Evolutionary conservation across 2,888 invertebrate genomes (phyloP).

Genomic region (Rugalucina vietnamica): DNA sequence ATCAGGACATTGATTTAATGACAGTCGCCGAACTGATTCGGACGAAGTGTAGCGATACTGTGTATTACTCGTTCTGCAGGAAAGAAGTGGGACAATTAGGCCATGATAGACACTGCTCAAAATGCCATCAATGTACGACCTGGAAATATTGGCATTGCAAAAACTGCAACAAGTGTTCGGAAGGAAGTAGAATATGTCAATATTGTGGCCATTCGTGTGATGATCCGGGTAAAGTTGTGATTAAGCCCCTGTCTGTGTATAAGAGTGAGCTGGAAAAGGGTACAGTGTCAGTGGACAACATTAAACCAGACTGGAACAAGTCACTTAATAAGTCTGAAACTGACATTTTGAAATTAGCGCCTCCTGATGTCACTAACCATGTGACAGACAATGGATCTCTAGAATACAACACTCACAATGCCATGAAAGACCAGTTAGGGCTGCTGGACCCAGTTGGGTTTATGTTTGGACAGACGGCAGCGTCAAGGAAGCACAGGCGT

Average conservation of each 20-base stretch:
- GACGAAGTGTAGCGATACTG: slow-evolving; percentile 48
- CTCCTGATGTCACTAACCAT: background rate
- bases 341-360: slow-evolving; percentile 36
- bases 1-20: slow-evolving; percentile 44
- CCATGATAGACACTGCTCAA: slow-evolving; percentile 54
- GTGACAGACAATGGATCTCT: background rate
- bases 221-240: slow-evolving; percentile 39
- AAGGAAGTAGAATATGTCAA: slow-evolving; percentile 47
- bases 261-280: slow-evolving; percentile 42
- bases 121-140: slow-evolving; percentile 52
- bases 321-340: slow-evolving; percentile 34
- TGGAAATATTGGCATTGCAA: slow-evolving; percentile 56
- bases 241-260: slow-evolving; percentile 61
- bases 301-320: slow-evolving; percentile 40
- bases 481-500: slow-evolving; percentile 50
- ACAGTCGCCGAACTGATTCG: slow-evolving; percentile 53
- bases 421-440: slow-evolving; percentile 61
- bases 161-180: slow-evolving; percentile 50
- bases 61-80: slow-evolving; percentile 59
- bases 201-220: slow-evolving; percentile 56
- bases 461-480: slow-evolving; percentile 49
- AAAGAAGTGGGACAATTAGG: slow-evolving; percentile 56
- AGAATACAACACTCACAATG: slow-evolving; percentile 54
- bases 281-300: slow-evolving; percentile 30
- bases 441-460: slow-evolving; percentile 61